Evolutionary conservation across 2,113 vertebrate species (phyloP).

Genomic region (Dolichotis patagonum): DNA sequence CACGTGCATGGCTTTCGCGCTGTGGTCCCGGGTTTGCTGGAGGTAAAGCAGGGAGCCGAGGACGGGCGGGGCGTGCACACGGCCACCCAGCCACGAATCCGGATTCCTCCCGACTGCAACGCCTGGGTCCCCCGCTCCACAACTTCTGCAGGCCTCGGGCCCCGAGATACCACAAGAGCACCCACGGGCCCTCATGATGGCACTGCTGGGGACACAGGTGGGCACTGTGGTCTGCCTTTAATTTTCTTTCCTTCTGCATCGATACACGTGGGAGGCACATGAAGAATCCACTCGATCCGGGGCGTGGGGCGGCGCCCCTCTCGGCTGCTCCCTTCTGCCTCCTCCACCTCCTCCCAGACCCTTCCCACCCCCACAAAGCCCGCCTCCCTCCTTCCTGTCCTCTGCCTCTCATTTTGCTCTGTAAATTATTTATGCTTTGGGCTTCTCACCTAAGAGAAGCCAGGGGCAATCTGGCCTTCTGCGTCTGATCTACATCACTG

Average conservation of each 20-base stretch:
- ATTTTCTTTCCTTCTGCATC: background rate
- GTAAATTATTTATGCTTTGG: background rate
- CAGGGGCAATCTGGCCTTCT: background rate
- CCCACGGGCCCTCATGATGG: rapidly evolving
- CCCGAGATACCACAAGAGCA: background rate
- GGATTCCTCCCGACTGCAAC: background rate
- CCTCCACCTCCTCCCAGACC: background rate
- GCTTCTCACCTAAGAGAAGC: background rate
- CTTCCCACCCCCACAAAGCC: background rate
- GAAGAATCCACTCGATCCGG: background rate
- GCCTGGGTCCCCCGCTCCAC: background rate
- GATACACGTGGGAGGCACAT: background rate
- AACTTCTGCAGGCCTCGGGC: background rate
- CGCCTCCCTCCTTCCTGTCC: background rate
- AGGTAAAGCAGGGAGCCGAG: too few species aligned
- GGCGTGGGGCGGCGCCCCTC: background rate
- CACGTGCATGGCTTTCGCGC: background rate
- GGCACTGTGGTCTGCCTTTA: background rate
- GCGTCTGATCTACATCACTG: background rate
- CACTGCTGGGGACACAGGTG: background rate
- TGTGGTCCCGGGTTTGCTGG: background rate
- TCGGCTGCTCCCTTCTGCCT: background rate
- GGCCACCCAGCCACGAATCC: background rate
- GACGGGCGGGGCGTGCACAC: too few species aligned
- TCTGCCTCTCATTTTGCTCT: background rate